Conservation (phyloP, 2,797 vertebrate genomes). For the Neosalanx taihuensis region DNA sequence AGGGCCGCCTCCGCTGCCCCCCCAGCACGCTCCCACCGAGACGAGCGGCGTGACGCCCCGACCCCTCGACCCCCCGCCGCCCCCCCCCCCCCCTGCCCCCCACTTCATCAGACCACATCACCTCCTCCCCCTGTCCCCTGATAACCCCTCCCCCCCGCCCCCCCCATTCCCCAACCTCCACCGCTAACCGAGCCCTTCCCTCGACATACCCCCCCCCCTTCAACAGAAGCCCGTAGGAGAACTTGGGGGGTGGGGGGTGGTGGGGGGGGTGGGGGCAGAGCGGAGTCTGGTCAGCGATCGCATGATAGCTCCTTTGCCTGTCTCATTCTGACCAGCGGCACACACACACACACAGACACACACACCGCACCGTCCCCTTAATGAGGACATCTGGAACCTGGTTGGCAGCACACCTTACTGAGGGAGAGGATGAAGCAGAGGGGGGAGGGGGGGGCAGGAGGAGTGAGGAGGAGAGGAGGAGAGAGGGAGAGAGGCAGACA, state of each 20-base stretch:
- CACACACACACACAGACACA: background rate
- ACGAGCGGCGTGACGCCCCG: constrained; percentile 52
- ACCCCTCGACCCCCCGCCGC: too few species aligned
- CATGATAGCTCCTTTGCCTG: background rate
- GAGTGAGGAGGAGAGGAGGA: constrained; percentile 4
- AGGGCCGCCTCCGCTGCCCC: constrained; percentile 67
- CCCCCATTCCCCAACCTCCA: too few species aligned
- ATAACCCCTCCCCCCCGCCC: constrained; percentile 39
- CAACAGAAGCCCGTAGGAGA: constrained; percentile 33
- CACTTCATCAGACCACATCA: too few species aligned
- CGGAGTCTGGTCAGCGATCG: background rate
- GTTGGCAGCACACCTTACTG: too few species aligned
- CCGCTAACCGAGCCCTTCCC: too few species aligned
- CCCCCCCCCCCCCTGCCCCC: constrained; percentile 40
- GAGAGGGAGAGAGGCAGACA: background rate
- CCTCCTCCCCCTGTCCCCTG: constrained; percentile 27
- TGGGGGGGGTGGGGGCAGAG: constrained; percentile 14
- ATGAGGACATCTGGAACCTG: too few species aligned
- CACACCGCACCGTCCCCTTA: constrained; percentile 4
- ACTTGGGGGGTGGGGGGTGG: background rate
- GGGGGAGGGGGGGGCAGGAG: constrained; percentile 1
- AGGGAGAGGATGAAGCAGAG: constrained; percentile 9
- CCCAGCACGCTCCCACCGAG: constrained; percentile 62
- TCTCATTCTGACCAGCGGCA: background rate
- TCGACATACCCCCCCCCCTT: constrained; percentile 27